Conservation (phyloP, 2,888 invertebrate species). For the Trichogramma dendrolimi region DNA sequence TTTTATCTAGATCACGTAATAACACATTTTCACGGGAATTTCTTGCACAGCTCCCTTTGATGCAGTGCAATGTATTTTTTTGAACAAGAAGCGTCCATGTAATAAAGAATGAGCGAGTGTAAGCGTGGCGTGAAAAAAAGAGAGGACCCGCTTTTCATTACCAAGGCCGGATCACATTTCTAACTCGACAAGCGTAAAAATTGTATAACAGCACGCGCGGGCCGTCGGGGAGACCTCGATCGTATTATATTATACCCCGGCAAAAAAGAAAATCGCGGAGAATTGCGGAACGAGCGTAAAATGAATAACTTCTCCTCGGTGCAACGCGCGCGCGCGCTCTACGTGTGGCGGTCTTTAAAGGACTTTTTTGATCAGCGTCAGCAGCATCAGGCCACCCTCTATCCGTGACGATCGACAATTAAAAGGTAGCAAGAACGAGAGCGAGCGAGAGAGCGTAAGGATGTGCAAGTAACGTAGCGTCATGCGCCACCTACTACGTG, state of each 20-base stretch:
- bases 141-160: slow-evolving; percentile 10
- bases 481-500: slow-evolving; percentile 3
- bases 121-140: slow-evolving; percentile 1
- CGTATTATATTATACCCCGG: neutral
- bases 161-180: slow-evolving; percentile 22
- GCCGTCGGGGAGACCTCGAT: neutral
- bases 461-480: slow-evolving; percentile 12
- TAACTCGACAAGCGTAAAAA: slow-evolving; percentile 26
- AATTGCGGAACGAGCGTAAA: slow-evolving; percentile 28
- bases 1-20: too few relatives aligned
- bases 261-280: slow-evolving; percentile 22
- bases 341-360: slow-evolving; percentile 17
- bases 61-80: too few relatives aligned
- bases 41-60: too few relatives aligned
- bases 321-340: slow-evolving; percentile 1
- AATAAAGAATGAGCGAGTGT: too few relatives aligned
- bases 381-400: slow-evolving; percentile 10
- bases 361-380: slow-evolving; percentile 19
- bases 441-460: neutral
- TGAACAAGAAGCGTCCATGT: too few relatives aligned
- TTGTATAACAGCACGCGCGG: neutral
- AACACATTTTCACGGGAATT: too few relatives aligned
- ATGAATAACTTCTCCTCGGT: slow-evolving; percentile 18
- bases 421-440: slow-evolving; percentile 5
- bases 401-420: slow-evolving; percentile 25